Conservation (phyloP, 2,888 invertebrate genomes). For the Daptonema setosum region DNA sequence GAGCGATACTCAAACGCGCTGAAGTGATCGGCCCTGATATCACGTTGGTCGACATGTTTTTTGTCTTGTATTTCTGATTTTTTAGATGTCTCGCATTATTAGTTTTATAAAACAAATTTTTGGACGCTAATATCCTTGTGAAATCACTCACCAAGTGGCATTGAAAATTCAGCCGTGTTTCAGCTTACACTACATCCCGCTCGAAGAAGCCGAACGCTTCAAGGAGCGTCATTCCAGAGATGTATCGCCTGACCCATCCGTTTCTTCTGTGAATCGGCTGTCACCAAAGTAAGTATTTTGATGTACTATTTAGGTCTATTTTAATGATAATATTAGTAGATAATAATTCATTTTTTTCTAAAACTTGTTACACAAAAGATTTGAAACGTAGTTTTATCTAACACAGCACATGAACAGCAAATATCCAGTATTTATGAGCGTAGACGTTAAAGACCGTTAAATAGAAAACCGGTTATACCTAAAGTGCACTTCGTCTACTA, state of each 20-base stretch:
- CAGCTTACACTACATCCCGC: conserved; percentile 10
- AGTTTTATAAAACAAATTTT: conserved; percentile 7
- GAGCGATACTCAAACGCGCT: conserved; percentile 38
- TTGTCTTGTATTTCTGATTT: neutral
- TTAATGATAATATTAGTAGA: too few relatives aligned
- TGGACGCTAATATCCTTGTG: conserved; percentile 1
- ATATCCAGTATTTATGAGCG: too few relatives aligned
- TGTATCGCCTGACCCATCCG: neutral
- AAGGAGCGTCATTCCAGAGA: conserved; percentile 18
- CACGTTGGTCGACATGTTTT: too few relatives aligned
- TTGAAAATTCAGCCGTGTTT: conserved; percentile 3
- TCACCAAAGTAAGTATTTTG: conserved; percentile 23
- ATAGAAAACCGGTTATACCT: too few relatives aligned
- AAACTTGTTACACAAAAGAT: too few relatives aligned
- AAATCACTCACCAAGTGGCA: too few relatives aligned
- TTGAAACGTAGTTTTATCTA: too few relatives aligned
- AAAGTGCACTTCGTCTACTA: too few relatives aligned
- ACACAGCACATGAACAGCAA: too few relatives aligned
- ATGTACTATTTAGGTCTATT: too few relatives aligned
- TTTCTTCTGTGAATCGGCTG: conserved; percentile 13
- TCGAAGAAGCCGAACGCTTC: conserved; percentile 36
- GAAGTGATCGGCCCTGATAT: conserved; percentile 39
- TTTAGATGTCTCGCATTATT: conserved; percentile 2
- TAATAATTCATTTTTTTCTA: too few relatives aligned
- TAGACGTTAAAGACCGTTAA: too few relatives aligned